Evolutionary conservation across 1,140 invertebrate genomes (phyloP), one percentile per base, ranked within the genome.

Genomic region (Trichonephila inaurata): DNA sequence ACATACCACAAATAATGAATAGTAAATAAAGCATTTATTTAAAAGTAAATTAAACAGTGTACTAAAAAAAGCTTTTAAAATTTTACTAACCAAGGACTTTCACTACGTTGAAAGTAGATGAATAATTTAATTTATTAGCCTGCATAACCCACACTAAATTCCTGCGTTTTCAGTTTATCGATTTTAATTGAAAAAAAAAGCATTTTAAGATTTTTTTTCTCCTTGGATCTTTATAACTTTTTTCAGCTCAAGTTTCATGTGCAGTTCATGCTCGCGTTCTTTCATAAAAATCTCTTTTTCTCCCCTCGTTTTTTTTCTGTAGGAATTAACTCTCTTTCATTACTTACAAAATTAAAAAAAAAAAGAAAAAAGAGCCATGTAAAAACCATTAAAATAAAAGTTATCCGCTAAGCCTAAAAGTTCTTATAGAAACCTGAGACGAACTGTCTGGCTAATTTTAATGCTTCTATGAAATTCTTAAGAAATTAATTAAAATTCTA

Each of bases 41-140:
- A 77, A 77, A 77, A 33, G 16, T 77, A 77, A 77, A 77, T 77
- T 18, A 33, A 77, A 6, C 28, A 77, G 28, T 33, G 72, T 1
- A 33, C 28, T 77, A 77, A 77, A 40, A 28, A 77, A 40, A 28
- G n/a, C 7, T 18, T 77, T 40, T 40, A 33, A 77, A 40, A 40
- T 40, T 77, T 77, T 77, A 77, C 16, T 40, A 77, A 5, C 72
- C 18, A 28, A 77, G 28, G 14, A 4, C 33, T 77, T 64, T 40
- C 28, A 40, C 33, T 77, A 33, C 28, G 72, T 33, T 77, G 72
- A 77, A 77, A 19, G 28, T 16, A 28, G 33, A 77, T 77, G 72
- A 77, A 77, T 77, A 77, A 77, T 77, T 77, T 77, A 77, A 28
- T 77, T 77, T 77, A 77, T 77, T 77, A 77, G 72, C 28, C 33